phyloP scores from a whole-genome alignment of 53 echinoderm and acorn worm species.

The Paelopatides confundens region DNA sequence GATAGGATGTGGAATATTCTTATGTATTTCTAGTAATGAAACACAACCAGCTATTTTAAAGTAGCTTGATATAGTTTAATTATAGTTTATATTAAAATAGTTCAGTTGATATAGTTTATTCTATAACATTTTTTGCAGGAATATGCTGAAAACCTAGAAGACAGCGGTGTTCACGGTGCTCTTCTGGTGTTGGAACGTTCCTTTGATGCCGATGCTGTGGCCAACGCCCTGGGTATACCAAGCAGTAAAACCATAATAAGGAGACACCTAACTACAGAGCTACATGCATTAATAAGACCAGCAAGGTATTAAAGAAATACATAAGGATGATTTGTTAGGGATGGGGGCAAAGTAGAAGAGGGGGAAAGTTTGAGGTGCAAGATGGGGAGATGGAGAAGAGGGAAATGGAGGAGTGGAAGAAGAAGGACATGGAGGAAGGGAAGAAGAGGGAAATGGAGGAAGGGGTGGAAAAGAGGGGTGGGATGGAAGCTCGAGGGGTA shows the following conservation, averaged over 20 bases:
- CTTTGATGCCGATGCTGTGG: constrained; percentile 95
- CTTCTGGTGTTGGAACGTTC: constrained; percentile 91
- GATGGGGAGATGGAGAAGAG: background rate
- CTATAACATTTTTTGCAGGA: constrained; percentile 57
- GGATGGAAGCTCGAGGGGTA: no score
- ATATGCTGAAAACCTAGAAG: constrained; percentile 91
- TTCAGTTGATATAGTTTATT: no score
- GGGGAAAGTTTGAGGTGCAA: no score
- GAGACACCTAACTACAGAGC: constrained; percentile 88
- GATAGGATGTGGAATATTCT: no score
- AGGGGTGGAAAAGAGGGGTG: no score
- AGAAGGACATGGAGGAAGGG: background rate
- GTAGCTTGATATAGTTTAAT: no score
- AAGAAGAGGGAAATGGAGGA: no score
- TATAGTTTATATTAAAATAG: no score
- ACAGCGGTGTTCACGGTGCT: constrained; percentile 97
- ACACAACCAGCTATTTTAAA: no score
- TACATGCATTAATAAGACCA: constrained; percentile 85
- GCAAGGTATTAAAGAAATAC: constrained; percentile 67
- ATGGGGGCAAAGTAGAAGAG: background rate
- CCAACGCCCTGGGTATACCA: constrained; percentile 92
- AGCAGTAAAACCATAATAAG: constrained; percentile 94
- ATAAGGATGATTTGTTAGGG: background rate
- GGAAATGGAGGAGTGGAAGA: background rate
- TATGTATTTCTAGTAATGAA: no score